phyloP scores from a whole-genome alignment of 2,888 invertebrate species.

The Orchesellides sinensis region DNA sequence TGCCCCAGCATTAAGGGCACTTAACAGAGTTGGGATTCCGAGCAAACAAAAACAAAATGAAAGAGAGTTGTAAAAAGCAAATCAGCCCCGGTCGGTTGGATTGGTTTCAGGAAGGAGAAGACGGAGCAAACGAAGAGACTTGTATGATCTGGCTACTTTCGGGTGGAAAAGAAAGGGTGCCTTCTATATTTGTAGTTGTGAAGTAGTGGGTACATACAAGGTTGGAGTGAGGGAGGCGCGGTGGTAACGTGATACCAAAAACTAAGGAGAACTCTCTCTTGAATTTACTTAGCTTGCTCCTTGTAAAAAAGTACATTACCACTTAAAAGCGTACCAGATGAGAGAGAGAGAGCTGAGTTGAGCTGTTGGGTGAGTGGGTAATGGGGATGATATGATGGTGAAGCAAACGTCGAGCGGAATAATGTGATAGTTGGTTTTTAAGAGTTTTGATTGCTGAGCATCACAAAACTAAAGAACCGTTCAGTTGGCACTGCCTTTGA shows the following conservation, averaged over 20 bases:
- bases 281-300: slow-evolving; percentile 48
- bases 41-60: slow-evolving; percentile 73
- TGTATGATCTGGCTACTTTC: slow-evolving; percentile 41
- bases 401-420: slow-evolving; percentile 60
- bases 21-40: slow-evolving; percentile 74
- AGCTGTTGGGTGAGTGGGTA: slow-evolving; percentile 61
- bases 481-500: slow-evolving; percentile 61
- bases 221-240: background rate
- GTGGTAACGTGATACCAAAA: slow-evolving; percentile 1
- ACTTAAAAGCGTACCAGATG: slow-evolving; percentile 51
- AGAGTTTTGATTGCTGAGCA: slow-evolving; percentile 65
- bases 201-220: background rate
- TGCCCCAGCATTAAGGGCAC: slow-evolving; percentile 74
- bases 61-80: slow-evolving; percentile 30
- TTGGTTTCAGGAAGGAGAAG: slow-evolving; percentile 5
- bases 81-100: slow-evolving; percentile 7
- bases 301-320: slow-evolving; percentile 53
- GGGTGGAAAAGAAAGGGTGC: background rate
- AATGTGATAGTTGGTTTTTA: slow-evolving; percentile 64
- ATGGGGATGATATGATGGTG: slow-evolving; percentile 51
- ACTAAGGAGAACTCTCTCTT: slow-evolving; percentile 26
- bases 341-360: slow-evolving; percentile 48
- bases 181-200: background rate
- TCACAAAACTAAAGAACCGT: slow-evolving; percentile 64
- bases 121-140: background rate